Evolutionary conservation across 2,797 vertebrate species (phyloP), one percentile per base, ranked within the genome.

Genomic region (Microctenopoma stevenorrisi): DNA sequence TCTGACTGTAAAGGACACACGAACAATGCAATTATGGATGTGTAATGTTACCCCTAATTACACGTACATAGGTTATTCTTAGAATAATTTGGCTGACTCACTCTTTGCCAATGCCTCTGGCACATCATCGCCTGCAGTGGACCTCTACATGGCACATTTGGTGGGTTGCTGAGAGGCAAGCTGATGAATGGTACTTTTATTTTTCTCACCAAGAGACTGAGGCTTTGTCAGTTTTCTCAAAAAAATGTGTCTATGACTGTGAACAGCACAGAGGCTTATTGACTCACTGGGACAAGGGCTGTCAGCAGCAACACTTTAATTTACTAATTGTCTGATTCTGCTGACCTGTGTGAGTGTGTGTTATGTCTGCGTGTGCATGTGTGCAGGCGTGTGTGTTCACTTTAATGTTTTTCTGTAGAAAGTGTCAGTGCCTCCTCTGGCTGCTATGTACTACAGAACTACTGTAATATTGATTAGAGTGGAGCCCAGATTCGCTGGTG

Each of bases 281-380:
- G 80, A 90, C 79, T 91, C 76, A 77, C 80, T 91, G 87, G 89
- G 88, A 89, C 89, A 92, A 93, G 92, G 91, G 90, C 91, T 93
- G 89, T 91, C 90, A 84, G 89, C 90, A 89, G 79, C 68, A 82
- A 91, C 82, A 78, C 75, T 84, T 87, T 74, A 84, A 68, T 87
- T 86, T 71, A 75, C 75, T 81, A 72, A 78, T 74, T 79, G 86
- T 87, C 79, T 79, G 82, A 82, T 82, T 89, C 85, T 89, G 90
- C 89, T 91, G 90, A 90, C 89, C 68, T 85, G 86, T 86, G 69
- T 86, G 83, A 28, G 26, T 60, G 84, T 68, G 76, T 49, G 64
- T 70, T 37, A 73, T 37, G 57, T 53, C 69, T 73, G 67, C 33
- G 60, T 11, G 15, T 33, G 68, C 22, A 67, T 47, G 62, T 52